Percentiles rank a stretch among this genome's conserved stretches.
phyloP scores from a whole-genome alignment of 2,113 vertebrate genomes.

The Gavialis gangeticus region DNA sequence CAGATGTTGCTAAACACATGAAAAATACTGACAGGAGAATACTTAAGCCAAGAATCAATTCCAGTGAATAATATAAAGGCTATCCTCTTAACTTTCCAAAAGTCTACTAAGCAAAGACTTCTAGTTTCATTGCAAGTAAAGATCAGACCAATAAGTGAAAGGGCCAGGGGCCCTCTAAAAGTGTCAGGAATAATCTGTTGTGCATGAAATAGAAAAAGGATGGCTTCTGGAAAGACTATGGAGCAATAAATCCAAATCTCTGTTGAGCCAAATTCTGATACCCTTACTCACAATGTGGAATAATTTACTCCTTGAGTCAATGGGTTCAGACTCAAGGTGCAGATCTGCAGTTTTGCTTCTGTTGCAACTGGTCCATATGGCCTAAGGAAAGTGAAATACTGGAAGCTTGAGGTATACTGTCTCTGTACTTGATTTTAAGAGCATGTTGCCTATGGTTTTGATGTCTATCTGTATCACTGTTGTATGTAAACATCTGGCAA shows the following conservation, averaged over 20 bases:
- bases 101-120: conserved; percentile 77
- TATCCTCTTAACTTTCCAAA: conserved; percentile 79
- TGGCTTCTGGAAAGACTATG: conserved; percentile 65
- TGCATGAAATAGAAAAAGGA: conserved; percentile 68
- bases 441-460: background rate
- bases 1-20: conserved; percentile 83
- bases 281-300: background rate
- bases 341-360: background rate
- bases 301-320: background rate
- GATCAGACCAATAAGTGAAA: conserved; percentile 81
- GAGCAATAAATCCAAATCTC: conserved; percentile 64
- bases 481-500: rapidly evolving
- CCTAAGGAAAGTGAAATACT: background rate
- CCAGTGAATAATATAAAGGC: conserved; percentile 79
- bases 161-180: conserved; percentile 77
- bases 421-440: background rate
- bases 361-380: background rate
- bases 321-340: background rate
- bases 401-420: background rate
- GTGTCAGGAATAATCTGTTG: conserved; percentile 80
- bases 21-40: conserved; percentile 79
- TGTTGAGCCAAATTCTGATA: background rate
- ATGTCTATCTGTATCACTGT: background rate
- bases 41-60: conserved; percentile 77
- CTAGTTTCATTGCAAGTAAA: conserved; percentile 78